Conservation (phyloP, 2,113 vertebrate species). For the Melanerpes aurifrons region DNA sequence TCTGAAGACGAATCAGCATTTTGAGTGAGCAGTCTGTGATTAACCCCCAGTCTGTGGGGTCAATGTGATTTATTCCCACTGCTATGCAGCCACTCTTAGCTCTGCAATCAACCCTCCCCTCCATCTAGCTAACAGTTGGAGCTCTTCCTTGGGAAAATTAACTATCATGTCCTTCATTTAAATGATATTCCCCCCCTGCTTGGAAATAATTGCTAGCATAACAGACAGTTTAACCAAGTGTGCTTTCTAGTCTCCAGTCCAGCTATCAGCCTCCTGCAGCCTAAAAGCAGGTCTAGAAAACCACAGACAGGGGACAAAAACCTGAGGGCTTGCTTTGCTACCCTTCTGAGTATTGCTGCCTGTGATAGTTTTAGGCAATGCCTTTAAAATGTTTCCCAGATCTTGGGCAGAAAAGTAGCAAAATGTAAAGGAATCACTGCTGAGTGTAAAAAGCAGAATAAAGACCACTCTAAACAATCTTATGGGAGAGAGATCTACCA, state of each 20-base stretch:
- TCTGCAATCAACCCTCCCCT: not conserved
- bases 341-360: slow-evolving; percentile 19
- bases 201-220: not conserved
- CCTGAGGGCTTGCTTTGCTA: slow-evolving; percentile 1
- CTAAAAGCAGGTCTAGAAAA: slow-evolving; percentile 21
- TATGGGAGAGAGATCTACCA: no score
- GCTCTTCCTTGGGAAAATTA: slow-evolving; percentile 11
- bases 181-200: not conserved
- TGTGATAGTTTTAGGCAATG: no score
- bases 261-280: not conserved
- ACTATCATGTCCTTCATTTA: not conserved
- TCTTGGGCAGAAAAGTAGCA: no score
- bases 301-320: not conserved
- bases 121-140: not conserved
- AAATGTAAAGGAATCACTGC: no score
- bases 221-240: not conserved
- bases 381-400: no score
- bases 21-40: slow-evolving; percentile 39
- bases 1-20: slow-evolving; percentile 22
- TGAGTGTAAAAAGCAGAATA: no score
- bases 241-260: not conserved
- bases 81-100: not conserved
- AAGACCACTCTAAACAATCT: no score
- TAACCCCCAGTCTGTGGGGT: not conserved
- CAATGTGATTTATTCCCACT: not conserved